Evolutionary conservation across 2,113 vertebrate species (phyloP).

Genomic region (Coracopsis vasa): DNA sequence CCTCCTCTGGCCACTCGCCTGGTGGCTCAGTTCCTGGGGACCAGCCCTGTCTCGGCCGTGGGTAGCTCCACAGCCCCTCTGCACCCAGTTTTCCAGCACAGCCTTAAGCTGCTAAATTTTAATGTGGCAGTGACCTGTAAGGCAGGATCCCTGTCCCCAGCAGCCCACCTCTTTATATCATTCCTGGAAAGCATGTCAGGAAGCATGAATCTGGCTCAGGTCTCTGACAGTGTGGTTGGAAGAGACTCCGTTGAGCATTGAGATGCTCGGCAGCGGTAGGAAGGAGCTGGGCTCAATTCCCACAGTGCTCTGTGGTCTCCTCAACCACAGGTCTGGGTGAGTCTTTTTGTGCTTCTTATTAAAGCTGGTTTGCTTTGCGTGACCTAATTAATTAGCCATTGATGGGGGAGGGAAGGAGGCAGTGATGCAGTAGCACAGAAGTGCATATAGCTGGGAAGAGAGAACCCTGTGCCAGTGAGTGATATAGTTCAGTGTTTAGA

Average conservation of each 20-base stretch:
- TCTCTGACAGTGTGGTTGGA: background rate
- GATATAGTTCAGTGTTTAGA: background rate
- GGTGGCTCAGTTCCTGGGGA: background rate
- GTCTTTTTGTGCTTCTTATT: background rate
- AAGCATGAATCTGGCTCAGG: background rate
- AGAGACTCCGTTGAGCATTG: rapidly evolving
- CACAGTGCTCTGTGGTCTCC: background rate
- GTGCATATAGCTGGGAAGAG: background rate
- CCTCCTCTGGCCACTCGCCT: background rate
- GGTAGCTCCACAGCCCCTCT: background rate
- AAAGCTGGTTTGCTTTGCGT: background rate
- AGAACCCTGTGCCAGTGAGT: background rate
- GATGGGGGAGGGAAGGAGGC: background rate
- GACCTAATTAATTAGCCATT: background rate
- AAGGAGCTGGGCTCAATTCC: background rate
- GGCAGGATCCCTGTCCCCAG: background rate
- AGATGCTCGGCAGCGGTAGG: background rate
- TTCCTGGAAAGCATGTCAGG: background rate
- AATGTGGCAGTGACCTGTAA: background rate
- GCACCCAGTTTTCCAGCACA: background rate
- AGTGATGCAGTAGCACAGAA: background rate
- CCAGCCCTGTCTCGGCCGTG: rapidly evolving
- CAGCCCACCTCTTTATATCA: background rate
- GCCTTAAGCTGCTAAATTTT: background rate
- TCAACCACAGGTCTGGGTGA: background rate